Conservation (phyloP, 1,140 invertebrate species). For the Halictus rubicundus region DNA sequence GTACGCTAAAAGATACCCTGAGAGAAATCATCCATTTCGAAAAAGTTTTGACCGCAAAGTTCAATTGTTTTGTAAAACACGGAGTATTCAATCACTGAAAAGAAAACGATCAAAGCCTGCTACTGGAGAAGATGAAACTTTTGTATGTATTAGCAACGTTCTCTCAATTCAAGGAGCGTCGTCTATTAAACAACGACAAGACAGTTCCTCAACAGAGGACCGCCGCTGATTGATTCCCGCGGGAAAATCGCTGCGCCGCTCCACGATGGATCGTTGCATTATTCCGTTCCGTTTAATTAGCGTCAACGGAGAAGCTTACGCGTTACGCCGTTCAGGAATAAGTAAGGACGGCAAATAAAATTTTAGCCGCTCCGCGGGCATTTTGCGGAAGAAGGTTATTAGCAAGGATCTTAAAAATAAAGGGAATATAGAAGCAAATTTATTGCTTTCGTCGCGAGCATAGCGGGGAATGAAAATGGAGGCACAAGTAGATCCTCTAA, state of each 20-base stretch:
- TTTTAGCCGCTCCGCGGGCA: conserved; percentile 8
- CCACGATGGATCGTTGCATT: conserved; percentile 29
- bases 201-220: conserved; percentile 50
- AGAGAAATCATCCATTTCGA: too few relatives aligned
- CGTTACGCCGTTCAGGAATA: conserved; percentile 16
- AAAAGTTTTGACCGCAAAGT: too few relatives aligned
- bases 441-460: conserved; percentile 5
- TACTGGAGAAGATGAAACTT: too few relatives aligned
- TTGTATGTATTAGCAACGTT: conserved; percentile 28
- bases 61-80: too few relatives aligned
- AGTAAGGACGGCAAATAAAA: conserved; percentile 24
- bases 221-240: conserved; percentile 69
- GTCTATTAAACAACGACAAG: conserved; percentile 30
- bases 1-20: too few relatives aligned
- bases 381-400: conserved; percentile 8
- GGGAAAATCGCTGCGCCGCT: conserved; percentile 50
- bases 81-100: too few relatives aligned
- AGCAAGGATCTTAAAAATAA: conserved; percentile 1
- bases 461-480: not conserved
- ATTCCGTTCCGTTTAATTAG: conserved; percentile 67
- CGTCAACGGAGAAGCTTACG: conserved; percentile 50
- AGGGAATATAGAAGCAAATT: not conserved
- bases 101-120: too few relatives aligned
- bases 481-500: not conserved
- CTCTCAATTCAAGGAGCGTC: conserved; percentile 14